Evolutionary conservation across 2,888 invertebrate genomes (phyloP), one percentile per base, ranked within the genome.

Genomic region (Zygaena filipendulae): DNA sequence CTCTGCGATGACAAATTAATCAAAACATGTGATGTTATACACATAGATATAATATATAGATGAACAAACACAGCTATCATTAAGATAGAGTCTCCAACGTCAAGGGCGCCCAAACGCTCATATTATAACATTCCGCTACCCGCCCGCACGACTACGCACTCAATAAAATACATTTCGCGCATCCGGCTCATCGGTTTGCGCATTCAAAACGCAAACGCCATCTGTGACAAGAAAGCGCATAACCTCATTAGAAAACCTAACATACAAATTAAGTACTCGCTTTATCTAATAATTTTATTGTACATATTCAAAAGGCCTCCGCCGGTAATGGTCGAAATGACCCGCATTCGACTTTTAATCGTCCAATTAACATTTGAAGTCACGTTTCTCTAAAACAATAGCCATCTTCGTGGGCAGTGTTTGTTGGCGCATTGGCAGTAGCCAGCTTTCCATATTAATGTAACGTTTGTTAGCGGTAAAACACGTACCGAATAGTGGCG

Each of bases 141-240:
- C 59, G 58, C 43, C 44, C 57, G 43, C 47, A 62, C 68, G 62
- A 64, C 66, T 66, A 70, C 54, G 51, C 58, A 56, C 56, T 57
- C 62, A 61, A 58, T 64, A 62, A 67, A 61, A 67, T 57, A 62
- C 63, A 75, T 75, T 74, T 75, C 59, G 74, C 77, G 63, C 72
- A 77, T 79, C 77, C 77, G 77, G 69, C 66, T 71, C 29, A 38
- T 55, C 61, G 67, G n/a, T 52, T 74, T 72, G 55, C 64, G 68
- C 74, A 77, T 74, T 71, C 74, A 64, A 52, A 51, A 35, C 66
- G 50, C 66, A 59, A 52, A 46, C 60, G 58, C 61, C 61, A 63
- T 59, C 69, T 79, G 77, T 77, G 79, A 77, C 77, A 74, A 70
- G 79, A 74, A 75, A 77, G 77, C 77, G 61, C 75, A 79, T 75